Evolutionary conservation across 1,140 invertebrate species (phyloP).

Genomic region (Ceratina japonica): DNA sequence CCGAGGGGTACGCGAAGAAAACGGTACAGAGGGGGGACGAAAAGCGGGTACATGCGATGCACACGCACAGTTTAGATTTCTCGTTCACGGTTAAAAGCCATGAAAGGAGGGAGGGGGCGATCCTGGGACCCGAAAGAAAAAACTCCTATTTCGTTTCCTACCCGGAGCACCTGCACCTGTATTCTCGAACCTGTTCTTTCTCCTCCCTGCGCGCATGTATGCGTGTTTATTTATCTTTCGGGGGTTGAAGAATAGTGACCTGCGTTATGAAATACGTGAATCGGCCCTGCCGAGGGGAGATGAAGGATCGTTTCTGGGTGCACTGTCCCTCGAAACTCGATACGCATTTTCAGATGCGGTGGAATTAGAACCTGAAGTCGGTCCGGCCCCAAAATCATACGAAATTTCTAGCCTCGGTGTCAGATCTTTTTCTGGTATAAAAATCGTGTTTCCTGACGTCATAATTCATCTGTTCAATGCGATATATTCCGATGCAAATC

Average conservation of each 20-base stretch:
- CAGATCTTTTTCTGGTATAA: no score
- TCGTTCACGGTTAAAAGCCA: constrained; percentile 11
- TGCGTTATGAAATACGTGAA: constrained; percentile 62
- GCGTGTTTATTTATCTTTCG: constrained; percentile 72
- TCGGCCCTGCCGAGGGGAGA: background rate
- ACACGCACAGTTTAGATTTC: background rate
- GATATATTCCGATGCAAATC: no score
- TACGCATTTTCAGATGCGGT: no score
- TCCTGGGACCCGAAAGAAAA: background rate
- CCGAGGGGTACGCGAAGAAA: constrained; percentile 10
- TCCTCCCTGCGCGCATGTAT: constrained; percentile 37
- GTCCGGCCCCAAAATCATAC: no score
- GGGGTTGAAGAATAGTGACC: constrained; percentile 42
- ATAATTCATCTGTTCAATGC: no score
- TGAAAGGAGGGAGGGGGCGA: constrained; percentile 33
- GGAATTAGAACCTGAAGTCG: no score
- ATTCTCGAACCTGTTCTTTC: constrained; percentile 47
- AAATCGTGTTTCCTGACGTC: no score
- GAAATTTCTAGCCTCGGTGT: no score
- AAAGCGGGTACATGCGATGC: constrained; percentile 42
- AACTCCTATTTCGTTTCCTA: constrained; percentile 43
- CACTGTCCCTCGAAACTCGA: no score
- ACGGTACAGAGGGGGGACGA: constrained; percentile 41
- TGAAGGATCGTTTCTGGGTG: background rate
- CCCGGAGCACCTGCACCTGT: constrained; percentile 67